These are phyloP conservation scores for Brotula barbata DNA, from an alignment of 2,797 vertebrate genomes.

Conservation along the genomic window DNA sequence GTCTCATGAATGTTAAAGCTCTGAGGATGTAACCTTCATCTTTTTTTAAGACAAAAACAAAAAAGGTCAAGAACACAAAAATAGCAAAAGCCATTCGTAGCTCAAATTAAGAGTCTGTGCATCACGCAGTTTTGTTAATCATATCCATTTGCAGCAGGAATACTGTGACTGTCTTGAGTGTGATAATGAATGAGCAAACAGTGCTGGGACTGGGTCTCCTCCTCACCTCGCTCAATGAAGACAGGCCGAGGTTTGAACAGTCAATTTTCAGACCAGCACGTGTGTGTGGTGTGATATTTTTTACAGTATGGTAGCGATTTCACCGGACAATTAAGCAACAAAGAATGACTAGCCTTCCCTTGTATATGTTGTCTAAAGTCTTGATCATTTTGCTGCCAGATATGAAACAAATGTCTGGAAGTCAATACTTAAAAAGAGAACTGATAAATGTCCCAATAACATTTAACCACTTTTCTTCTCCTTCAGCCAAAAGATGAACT, in stretches of 20 bases:
- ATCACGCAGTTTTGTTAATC: constrained; percentile 59
- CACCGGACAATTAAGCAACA: constrained; percentile 19
- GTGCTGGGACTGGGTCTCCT: constrained; percentile 13
- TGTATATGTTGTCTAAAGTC: no score
- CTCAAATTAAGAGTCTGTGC: constrained; percentile 23
- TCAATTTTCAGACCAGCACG: constrained; percentile 20
- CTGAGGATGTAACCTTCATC: constrained; percentile 9
- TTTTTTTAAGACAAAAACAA: constrained; percentile 22
- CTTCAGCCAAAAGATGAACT: constrained; percentile 13
- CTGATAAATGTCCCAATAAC: constrained; percentile 9
- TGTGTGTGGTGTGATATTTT: background rate
- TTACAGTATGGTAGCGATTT: constrained; percentile 46
- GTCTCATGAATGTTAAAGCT: constrained; percentile 7
- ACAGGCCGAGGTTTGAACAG: constrained; percentile 11
- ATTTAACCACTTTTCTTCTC: no score
- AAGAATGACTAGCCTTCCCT: background rate
- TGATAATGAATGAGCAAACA: constrained; percentile 79
- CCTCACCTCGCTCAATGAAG: background rate
- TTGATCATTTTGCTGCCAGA: no score
- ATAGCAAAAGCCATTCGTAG: background rate
- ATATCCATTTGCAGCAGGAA: constrained; percentile 73
- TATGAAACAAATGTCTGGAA: background rate
- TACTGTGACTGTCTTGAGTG: constrained; percentile 40
- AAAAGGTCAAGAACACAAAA: constrained; percentile 5
- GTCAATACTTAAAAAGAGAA: constrained; percentile 4